Base-by-base conservation (phyloP, 2,797 vertebrate species). In the Hybognathus amarus region DNA sequence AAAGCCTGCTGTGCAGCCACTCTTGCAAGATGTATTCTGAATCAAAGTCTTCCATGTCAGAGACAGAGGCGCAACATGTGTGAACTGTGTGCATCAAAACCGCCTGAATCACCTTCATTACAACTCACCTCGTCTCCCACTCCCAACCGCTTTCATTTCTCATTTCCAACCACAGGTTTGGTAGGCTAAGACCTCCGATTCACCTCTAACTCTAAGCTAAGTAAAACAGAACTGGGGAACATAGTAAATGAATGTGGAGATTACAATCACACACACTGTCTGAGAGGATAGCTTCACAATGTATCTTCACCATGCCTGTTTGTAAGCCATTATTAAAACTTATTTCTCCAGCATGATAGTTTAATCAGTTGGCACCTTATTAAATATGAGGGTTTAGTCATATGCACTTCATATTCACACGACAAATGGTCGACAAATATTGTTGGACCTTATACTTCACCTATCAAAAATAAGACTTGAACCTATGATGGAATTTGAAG, bases 21-120 rank as follows among this genome's bases (percentile, higher is more conserved):
- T 83, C 54, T 77, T 67, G 85, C 67, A 87, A 89, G 87, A 83
- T 77, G 74, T 80, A 54, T 78, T 88, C 85, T 79, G 80, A 89
- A 83, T 75, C 83, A 66, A 87, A 87, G 84, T 82, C 66, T 77
- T 45, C 75, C 85, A 40, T 89, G 77, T 79, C 68, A 50, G 80
- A 54, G 33, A 69, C 27, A 42, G 40, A 47, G n/a, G 12, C 63
- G 59, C 69, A 78, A 30, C 7, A 47, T 74, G 33, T 66, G 33
- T 64, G 59, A n/a, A 71, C 38, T 30, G 2, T 67, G 42, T 20
- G 79, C 69, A 54, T 79, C 22, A 27, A 66, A 79, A 52, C 47
- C 11, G 5, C 59, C 73, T 85, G n/a, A 52, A 33, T 80, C 47
- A 56, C 40, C n/a, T 70, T 69, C 61, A 64, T 40, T 54, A 33